A percentile compares a stretch with the other conserved stretches of the same genome.
Conservation (phyloP, 2,888 invertebrate genomes). For the Pimpla rufipes region DNA sequence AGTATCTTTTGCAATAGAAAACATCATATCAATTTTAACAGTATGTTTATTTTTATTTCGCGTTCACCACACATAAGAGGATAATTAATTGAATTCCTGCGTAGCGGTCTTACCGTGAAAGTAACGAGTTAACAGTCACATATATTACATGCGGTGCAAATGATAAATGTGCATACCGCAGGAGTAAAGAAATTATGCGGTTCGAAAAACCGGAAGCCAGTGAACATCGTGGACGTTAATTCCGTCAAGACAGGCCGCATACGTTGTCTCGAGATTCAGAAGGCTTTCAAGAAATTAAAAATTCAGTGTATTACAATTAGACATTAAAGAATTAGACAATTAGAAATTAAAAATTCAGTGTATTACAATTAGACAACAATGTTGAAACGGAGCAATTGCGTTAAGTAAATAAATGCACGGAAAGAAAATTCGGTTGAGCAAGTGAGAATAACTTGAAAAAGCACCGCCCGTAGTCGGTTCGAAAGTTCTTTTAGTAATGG, state of each 20-base stretch:
- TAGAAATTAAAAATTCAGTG: neutral
- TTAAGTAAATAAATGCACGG: neutral
- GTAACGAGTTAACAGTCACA: slow-evolving; percentile 53
- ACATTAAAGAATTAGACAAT: too few species aligned
- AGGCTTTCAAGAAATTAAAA: neutral
- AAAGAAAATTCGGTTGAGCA: neutral
- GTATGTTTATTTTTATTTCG: too few species aligned
- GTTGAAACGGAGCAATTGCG: neutral
- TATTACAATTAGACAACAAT: neutral
- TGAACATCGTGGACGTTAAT: slow-evolving; percentile 40
- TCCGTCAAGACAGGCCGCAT: neutral
- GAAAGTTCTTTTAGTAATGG: too few species aligned
- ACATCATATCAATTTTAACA: too few species aligned
- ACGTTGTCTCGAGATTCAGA: slow-evolving; percentile 11
- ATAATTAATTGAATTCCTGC: slow-evolving; percentile 58
- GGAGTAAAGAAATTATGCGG: slow-evolving; percentile 46
- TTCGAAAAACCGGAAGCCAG: slow-evolving; percentile 56
- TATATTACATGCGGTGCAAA: slow-evolving; percentile 7
- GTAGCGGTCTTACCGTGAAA: slow-evolving; percentile 61
- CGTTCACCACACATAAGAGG: slow-evolving; percentile 37
- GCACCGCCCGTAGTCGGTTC: too few species aligned
- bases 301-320: neutral
- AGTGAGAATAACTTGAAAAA: neutral
- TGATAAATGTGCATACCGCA: slow-evolving; percentile 43
- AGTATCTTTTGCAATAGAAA: too few species aligned